phyloP scores from a whole-genome alignment of 2,888 invertebrate genomes.

The Acleris laterana region DNA sequence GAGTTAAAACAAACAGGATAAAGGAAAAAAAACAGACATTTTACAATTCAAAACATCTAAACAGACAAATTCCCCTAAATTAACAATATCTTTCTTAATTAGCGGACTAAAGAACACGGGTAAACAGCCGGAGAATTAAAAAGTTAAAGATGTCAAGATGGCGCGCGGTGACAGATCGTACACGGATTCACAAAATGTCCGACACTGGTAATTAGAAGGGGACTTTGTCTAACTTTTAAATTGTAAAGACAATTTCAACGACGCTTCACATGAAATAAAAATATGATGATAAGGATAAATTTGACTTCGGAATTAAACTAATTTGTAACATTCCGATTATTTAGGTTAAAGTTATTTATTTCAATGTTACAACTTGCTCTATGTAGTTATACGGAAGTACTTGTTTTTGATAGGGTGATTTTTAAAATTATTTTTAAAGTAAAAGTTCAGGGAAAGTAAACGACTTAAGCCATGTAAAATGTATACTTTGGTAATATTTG shows the following conservation, averaged over 20 bases:
- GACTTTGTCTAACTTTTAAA: conserved; percentile 6
- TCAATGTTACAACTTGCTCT: too few relatives aligned
- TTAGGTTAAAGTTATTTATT: too few relatives aligned
- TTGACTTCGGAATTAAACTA: too few relatives aligned
- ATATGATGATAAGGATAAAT: neutral
- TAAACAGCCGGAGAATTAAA: conserved; percentile 52
- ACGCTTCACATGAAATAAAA: neutral
- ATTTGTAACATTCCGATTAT: too few relatives aligned
- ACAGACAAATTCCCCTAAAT: conserved; percentile 38
- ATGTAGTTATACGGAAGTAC: too few relatives aligned
- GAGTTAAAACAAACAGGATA: too few relatives aligned
- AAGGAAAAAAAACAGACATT: neutral
- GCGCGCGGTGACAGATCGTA: conserved; percentile 76
- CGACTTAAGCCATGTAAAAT: too few relatives aligned
- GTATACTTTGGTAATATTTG: too few relatives aligned
- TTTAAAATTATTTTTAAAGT: too few relatives aligned
- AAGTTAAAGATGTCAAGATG: conserved; percentile 57
- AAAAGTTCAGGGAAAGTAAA: too few relatives aligned
- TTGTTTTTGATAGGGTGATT: too few relatives aligned
- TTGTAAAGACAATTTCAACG: neutral
- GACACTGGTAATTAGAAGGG: conserved; percentile 59
- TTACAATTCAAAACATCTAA: conserved; percentile 32
- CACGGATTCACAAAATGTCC: conserved; percentile 70
- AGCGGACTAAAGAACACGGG: conserved; percentile 53
- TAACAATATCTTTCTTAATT: conserved; percentile 47